Conservation (phyloP, 2,113 vertebrate genomes). For the Thomomys bottae region DNA sequence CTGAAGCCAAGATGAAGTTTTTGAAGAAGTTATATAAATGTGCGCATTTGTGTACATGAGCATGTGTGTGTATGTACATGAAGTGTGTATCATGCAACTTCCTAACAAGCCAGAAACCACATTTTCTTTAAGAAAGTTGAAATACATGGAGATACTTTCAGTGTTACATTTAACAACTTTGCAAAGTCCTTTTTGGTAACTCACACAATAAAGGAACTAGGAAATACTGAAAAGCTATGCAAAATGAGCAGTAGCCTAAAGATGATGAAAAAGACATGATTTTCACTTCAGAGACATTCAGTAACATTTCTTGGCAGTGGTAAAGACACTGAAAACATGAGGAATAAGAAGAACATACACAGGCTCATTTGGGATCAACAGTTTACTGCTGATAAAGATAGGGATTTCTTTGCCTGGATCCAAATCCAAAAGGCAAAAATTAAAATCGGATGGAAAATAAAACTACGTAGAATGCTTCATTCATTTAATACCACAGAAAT, state of each 20-base stretch:
- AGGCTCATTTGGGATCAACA: not conserved
- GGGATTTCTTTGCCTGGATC: not conserved
- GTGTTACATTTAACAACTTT: conserved; percentile 34
- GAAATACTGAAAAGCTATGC: not conserved
- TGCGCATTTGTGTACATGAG: not conserved
- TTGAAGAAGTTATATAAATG: not conserved
- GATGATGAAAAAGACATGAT: not conserved
- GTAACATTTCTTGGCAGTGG: not conserved
- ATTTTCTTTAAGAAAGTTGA: conserved; percentile 10
- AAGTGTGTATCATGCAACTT: not conserved
- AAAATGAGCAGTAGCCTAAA: conserved; percentile 15
- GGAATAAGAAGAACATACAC: not conserved
- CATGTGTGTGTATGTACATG: not conserved
- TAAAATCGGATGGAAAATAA: conserved; percentile 3
- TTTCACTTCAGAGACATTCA: rapidly evolving
- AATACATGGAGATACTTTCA: conserved; percentile 54
- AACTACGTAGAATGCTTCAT: not conserved
- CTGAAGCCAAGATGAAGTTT: conserved; percentile 50
- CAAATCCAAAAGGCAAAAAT: not conserved
- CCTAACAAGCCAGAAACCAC: conserved; percentile 48
- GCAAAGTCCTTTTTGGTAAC: conserved; percentile 35
- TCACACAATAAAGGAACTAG: not conserved
- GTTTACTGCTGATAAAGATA: not conserved
- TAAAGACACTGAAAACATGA: not conserved
- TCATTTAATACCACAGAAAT: not conserved